Conservation (phyloP, 2,113 vertebrate species). For the Synchiropus splendidus region DNA sequence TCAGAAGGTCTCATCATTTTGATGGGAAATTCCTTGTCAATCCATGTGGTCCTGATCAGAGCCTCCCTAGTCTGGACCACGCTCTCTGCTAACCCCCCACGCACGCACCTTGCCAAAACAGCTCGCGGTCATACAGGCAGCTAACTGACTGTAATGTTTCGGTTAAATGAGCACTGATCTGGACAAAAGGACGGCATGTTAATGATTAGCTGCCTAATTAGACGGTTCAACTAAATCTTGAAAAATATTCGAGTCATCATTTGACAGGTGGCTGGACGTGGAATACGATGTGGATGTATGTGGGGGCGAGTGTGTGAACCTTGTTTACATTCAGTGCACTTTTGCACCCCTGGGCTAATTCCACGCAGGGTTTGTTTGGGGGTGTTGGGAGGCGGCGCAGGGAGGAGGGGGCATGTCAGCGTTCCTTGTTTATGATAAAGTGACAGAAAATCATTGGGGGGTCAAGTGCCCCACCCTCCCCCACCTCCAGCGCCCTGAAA, state of each 20-base stretch:
- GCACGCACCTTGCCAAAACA: constrained; percentile 9
- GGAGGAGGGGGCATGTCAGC: constrained; percentile 41
- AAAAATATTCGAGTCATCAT: too few relatives aligned
- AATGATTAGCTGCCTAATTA: too few relatives aligned
- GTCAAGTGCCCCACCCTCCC: constrained; percentile 55
- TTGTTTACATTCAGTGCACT: constrained; percentile 60
- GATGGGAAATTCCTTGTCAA: too few relatives aligned
- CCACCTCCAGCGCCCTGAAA: constrained; percentile 36
- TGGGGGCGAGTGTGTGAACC: constrained; percentile 19
- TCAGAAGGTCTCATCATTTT: too few relatives aligned
- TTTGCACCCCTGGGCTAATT: constrained; percentile 60
- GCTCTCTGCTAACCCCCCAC: too few relatives aligned
- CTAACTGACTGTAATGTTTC: constrained; percentile 12
- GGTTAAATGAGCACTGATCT: constrained; percentile 2
- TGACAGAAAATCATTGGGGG: constrained; percentile 71
- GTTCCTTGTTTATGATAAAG: constrained; percentile 70
- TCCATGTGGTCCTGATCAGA: too few relatives aligned
- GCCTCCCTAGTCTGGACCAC: too few relatives aligned
- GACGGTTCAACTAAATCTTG: too few relatives aligned
- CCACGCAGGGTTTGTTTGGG: constrained; percentile 48
- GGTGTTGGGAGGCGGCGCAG: constrained; percentile 16
- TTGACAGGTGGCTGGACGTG: too few relatives aligned
- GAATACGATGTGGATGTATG: constrained; percentile 9
- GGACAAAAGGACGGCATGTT: constrained; percentile 48
- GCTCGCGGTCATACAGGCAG: constrained; percentile 29